Base-by-base conservation (phyloP, 2,888 invertebrate genomes). In the Hemithea aestivaria region DNA sequence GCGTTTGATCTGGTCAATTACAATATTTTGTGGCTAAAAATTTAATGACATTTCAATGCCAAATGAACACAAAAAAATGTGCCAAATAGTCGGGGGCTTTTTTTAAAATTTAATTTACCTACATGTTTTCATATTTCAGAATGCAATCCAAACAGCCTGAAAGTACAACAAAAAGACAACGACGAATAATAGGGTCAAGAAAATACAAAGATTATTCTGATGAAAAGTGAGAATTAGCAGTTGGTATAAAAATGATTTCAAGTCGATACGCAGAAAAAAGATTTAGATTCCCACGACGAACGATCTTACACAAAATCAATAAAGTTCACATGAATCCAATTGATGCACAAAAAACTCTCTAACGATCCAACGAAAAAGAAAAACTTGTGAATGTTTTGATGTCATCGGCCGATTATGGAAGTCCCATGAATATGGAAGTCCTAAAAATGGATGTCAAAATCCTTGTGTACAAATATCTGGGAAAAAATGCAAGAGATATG, bases 381-480 rank as follows among this genome's bases (percentile, higher is more conserved):
- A 45, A 50, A 21, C 21, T 49, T 2, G 35, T 33, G 10, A 47
- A 46, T 7, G 45, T 48, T 2, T 30, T 49, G 7, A 20, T 46
- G 21, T 45, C 41, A 20, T 10, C 45, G 6, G 34, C 28, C 23
- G 45, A 47, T 25, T 48, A 35, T 25, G 45, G 46, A 1, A 43
- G 40, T 16, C 53, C 56, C 7, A 32, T 56, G n/a, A 52, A 52
- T 1, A n/a, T n/a, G n/a, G n/a, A n/a, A n/a, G n/a, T n/a, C n/a
- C n/a, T n/a, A n/a, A 37, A 42, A 40, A 2, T 53, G 6, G 53
- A 56, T 27, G 23, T 56, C 12, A 39, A 43, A 24, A 37, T 56
- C 5, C 7, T 56, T 5, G 44, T 58, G 1, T 28, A 38, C 27
- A 42, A 47, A 21, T 53, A 53, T 41, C 16, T 52, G 35, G 26